Conservation (phyloP, 2,888 invertebrate species). For the Gastracanthus pulcherrimus region DNA sequence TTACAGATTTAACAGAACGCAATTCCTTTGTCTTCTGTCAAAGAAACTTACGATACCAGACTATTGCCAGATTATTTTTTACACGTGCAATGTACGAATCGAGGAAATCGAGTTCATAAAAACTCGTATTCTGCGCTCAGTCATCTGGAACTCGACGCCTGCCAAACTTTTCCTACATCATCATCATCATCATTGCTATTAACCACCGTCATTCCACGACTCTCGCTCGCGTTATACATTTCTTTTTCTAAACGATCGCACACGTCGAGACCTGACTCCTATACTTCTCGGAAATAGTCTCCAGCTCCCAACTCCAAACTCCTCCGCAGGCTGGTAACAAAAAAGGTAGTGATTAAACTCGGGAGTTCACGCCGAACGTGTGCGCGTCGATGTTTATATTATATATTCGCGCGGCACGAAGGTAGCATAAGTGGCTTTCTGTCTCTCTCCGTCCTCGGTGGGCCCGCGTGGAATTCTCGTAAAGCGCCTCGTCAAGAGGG, state of each 20-base stretch:
- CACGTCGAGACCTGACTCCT: constrained; percentile 45
- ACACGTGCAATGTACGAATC: too few relatives aligned
- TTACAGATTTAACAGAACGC: too few relatives aligned
- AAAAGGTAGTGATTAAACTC: constrained; percentile 49
- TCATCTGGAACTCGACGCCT: too few relatives aligned
- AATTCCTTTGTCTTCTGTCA: too few relatives aligned
- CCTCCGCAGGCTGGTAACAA: not conserved
- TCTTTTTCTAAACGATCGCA: constrained; percentile 21
- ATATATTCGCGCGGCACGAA: constrained; percentile 45
- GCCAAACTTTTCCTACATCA: not conserved
- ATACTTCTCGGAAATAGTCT: constrained; percentile 39
- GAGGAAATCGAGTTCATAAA: too few relatives aligned
- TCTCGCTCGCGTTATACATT: not conserved
- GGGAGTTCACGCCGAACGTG: constrained; percentile 57
- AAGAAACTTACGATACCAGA: too few relatives aligned
- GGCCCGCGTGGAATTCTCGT: constrained; percentile 32
- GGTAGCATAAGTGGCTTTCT: constrained; percentile 3
- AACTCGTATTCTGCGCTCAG: too few relatives aligned
- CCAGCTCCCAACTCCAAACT: not conserved
- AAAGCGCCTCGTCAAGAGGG: constrained; percentile 20
- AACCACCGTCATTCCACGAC: too few relatives aligned
- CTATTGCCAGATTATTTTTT: too few relatives aligned
- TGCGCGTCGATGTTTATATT: too few relatives aligned
- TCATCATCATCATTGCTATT: not conserved
- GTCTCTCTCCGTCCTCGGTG: too few relatives aligned